Percentiles rank a stretch among this genome's conserved stretches.
Evolutionary conservation across 23 tunicate species (phyloP).

Genomic region (Trididemnum nubilum): DNA sequence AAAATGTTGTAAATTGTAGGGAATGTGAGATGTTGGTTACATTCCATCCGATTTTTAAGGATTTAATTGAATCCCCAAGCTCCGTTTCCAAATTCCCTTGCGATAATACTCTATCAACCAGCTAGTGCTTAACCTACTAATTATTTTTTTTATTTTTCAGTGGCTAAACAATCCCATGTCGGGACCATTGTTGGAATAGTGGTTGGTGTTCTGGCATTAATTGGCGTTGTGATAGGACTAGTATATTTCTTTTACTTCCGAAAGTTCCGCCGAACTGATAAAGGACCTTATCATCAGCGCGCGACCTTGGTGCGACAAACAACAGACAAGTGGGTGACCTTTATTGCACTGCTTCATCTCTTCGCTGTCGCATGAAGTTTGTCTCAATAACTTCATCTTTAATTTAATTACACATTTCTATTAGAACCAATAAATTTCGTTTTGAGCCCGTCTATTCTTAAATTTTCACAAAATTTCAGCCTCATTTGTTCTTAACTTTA

Average conservation of each 20-base stretch:
- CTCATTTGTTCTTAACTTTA: no score
- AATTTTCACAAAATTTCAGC: no score
- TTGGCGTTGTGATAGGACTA: slow-evolving; percentile 36
- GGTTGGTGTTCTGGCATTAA: slow-evolving; percentile 46
- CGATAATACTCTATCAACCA: not conserved
- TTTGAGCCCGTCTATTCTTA: no score
- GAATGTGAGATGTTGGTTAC: no score
- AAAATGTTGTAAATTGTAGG: no score
- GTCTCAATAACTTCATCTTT: no score
- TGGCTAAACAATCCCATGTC: slow-evolving; percentile 23
- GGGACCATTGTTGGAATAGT: slow-evolving; percentile 66
- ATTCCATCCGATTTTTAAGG: no score
- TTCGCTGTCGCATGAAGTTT: no score
- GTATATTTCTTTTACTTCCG: slow-evolving; percentile 45
- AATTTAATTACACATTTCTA: no score
- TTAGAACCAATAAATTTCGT: no score
- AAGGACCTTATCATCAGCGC: slow-evolving; percentile 61
- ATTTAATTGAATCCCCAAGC: not conserved
- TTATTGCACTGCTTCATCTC: no score
- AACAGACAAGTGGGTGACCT: not conserved
- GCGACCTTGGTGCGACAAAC: not conserved
- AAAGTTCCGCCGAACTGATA: slow-evolving; percentile 48
- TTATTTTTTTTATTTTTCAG: slow-evolving; percentile 32
- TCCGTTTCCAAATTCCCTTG: not conserved
- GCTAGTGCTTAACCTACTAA: not conserved